Evolutionary conservation across 2,888 invertebrate species (phyloP).

Genomic region (Anoncus sp.): DNA sequence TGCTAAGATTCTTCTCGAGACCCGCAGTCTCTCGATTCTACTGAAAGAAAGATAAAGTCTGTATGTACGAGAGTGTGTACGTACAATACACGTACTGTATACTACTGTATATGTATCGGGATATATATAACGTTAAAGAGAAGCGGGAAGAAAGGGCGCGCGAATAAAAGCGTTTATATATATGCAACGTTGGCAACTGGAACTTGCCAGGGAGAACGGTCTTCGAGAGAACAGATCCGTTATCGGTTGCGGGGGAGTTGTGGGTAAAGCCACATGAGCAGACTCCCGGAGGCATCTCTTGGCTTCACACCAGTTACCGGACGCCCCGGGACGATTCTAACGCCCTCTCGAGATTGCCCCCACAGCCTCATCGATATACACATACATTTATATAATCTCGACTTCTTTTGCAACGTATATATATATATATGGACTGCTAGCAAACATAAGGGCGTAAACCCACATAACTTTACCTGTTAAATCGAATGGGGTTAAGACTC

Average conservation of each 20-base stretch:
- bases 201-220: constrained; percentile 44
- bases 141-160: constrained; percentile 39
- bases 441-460: constrained; percentile 11
- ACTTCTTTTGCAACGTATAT: background rate
- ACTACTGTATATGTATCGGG: background rate
- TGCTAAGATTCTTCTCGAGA: constrained; percentile 72
- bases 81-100: constrained; percentile 34
- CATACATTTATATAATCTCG: constrained; percentile 9
- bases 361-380: constrained; percentile 33
- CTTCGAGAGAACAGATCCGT: constrained; percentile 69
- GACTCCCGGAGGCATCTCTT: constrained; percentile 64
- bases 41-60: constrained; percentile 40
- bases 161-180: constrained; percentile 52
- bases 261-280: constrained; percentile 31
- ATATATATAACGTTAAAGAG: background rate
- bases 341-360: constrained; percentile 39
- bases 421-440: background rate
- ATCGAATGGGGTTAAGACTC: background rate
- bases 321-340: constrained; percentile 48
- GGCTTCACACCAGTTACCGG: constrained; percentile 66
- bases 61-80: background rate
- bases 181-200: constrained; percentile 20
- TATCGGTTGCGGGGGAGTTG: constrained; percentile 66
- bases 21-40: constrained; percentile 27
- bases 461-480: background rate